Evolutionary conservation across 2,888 invertebrate species (phyloP).

Genomic region (Brachynemurus nebulosus): DNA sequence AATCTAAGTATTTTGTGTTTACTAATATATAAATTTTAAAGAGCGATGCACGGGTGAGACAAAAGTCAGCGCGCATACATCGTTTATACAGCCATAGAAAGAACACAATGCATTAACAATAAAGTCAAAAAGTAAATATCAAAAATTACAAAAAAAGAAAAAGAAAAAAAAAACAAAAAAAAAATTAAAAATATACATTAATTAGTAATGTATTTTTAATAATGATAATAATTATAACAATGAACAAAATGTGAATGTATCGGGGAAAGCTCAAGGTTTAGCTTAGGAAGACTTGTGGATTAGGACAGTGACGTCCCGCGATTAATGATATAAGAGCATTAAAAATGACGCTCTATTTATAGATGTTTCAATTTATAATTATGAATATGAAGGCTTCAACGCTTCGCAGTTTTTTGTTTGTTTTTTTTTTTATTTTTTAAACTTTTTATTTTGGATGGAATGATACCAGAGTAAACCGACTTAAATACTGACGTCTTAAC

Average conservation of each 20-base stretch:
- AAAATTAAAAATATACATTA: not conserved
- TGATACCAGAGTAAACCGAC: constrained; percentile 23
- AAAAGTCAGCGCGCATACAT: constrained; percentile 5
- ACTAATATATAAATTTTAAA: constrained; percentile 2
- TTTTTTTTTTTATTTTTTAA: not conserved
- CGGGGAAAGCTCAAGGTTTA: constrained; percentile 8
- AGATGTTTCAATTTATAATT: not conserved
- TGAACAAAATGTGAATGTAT: constrained; percentile 1
- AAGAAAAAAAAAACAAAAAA: not conserved
- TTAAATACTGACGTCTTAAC: constrained; percentile 36
- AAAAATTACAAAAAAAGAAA: constrained; percentile 4
- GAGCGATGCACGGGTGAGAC: not conserved
- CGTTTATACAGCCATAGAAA: constrained; percentile 10
- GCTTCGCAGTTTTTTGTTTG: not conserved
- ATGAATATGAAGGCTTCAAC: constrained; percentile 3
- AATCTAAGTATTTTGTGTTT: no score
- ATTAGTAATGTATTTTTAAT: not conserved
- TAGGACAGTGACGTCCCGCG: constrained; percentile 5
- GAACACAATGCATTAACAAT: constrained; percentile 10
- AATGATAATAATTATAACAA: not conserved
- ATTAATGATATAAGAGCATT: not conserved
- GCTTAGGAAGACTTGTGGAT: constrained; percentile 11
- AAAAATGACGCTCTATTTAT: not conserved
- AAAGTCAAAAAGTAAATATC: constrained; percentile 5
- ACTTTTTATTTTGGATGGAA: not conserved